Conservation (phyloP, 2,888 invertebrate species). For the Uloborus plumipes region DNA sequence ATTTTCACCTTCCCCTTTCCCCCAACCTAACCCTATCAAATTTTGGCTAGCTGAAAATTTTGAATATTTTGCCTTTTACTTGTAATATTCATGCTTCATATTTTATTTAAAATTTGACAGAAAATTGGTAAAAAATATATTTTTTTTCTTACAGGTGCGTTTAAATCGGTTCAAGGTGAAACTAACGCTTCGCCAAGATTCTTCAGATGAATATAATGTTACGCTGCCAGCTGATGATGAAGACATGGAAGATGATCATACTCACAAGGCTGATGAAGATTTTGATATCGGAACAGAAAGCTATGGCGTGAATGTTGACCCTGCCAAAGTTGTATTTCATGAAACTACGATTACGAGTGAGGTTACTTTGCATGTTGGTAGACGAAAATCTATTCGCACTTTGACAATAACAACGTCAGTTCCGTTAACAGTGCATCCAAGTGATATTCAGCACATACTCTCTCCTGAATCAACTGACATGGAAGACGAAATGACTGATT, state of each 20-base stretch:
- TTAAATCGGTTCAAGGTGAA: slow-evolving; percentile 68
- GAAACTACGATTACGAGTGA: slow-evolving; percentile 66
- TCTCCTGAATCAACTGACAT: slow-evolving; percentile 27
- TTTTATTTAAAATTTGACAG: background rate
- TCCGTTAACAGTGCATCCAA: slow-evolving; percentile 59
- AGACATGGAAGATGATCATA: slow-evolving; percentile 53
- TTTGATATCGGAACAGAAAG: slow-evolving; percentile 19
- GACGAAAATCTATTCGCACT: slow-evolving; percentile 67
- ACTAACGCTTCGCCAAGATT: slow-evolving; percentile 64
- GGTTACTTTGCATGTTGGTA: slow-evolving; percentile 67
- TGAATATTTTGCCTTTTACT: background rate
- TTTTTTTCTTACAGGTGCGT: slow-evolving; percentile 62
- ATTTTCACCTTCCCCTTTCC: too few species aligned
- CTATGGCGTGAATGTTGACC: slow-evolving; percentile 55
- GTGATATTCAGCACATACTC: slow-evolving; percentile 47
- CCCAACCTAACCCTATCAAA: too few species aligned
- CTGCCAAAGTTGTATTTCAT: slow-evolving; percentile 65
- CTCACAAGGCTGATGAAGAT: slow-evolving; percentile 45
- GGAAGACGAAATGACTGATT: slow-evolving; percentile 20
- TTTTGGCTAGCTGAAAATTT: background rate
- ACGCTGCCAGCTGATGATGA: slow-evolving; percentile 42
- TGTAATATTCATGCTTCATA: background rate
- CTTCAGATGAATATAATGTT: slow-evolving; percentile 48
- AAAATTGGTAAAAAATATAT: background rate
- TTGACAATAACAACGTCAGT: slow-evolving; percentile 67